Evolutionary conservation across 1,140 invertebrate genomes (phyloP).

Genomic region (Oedothorax gibbosus): DNA sequence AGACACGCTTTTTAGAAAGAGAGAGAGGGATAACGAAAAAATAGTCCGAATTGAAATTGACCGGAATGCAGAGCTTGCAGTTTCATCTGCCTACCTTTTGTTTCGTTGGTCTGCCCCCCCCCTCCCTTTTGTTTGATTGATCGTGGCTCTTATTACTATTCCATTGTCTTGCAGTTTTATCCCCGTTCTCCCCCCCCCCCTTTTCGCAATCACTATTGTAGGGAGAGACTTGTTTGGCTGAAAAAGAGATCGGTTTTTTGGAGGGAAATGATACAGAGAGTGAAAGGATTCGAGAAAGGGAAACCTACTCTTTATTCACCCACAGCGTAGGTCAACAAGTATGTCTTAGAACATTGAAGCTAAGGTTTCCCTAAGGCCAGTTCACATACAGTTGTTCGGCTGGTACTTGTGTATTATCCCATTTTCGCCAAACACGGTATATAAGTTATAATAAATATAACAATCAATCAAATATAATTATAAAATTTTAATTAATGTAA

Average conservation of each 20-base stretch:
- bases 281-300: too few relatives aligned
- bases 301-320: too few relatives aligned
- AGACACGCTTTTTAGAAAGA: not conserved
- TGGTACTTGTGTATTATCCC: too few relatives aligned
- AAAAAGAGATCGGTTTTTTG: not conserved
- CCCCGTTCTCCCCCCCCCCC: not conserved
- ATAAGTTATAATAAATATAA: too few relatives aligned
- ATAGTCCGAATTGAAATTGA: slow-evolving; percentile 32
- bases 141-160: slow-evolving; percentile 52
- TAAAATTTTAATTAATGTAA: too few relatives aligned
- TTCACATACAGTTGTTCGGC: too few relatives aligned
- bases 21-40: not conserved
- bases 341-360: too few relatives aligned
- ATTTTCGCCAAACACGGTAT: too few relatives aligned
- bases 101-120: not conserved
- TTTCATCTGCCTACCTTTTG: not conserved
- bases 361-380: too few relatives aligned
- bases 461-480: too few relatives aligned
- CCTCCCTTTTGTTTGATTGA: slow-evolving; percentile 41
- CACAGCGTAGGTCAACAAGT: too few relatives aligned
- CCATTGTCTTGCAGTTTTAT: slow-evolving; percentile 56
- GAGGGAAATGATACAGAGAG: too few relatives aligned
- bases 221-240: not conserved
- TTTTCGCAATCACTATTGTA: not conserved
- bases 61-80: slow-evolving; percentile 50